phyloP scores from a whole-genome alignment of 2,113 vertebrate genomes.

The Ahaetulla prasina region DNA sequence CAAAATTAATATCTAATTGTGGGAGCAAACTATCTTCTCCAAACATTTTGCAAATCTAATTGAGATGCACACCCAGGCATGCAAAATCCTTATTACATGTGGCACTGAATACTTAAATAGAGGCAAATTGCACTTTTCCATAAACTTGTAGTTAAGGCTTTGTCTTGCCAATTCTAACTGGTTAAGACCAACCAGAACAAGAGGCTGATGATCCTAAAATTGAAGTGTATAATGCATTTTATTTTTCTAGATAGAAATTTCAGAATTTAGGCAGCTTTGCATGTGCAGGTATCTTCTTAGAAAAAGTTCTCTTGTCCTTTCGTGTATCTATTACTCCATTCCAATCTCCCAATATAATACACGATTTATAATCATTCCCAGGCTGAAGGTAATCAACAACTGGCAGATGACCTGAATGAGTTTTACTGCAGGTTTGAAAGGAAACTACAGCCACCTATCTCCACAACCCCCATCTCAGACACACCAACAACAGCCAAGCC shows the following conservation, averaged over 20 bases:
- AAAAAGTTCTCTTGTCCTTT: no score
- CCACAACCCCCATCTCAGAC: no score
- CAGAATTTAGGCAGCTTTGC: no score
- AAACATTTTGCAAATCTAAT: slow-evolving; percentile 5
- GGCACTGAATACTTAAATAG: slow-evolving; percentile 12
- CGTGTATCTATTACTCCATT: no score
- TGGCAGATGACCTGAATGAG: no score
- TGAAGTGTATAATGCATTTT: background rate
- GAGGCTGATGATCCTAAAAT: background rate
- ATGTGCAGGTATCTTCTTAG: no score
- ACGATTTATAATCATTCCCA: no score
- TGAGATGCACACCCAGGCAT: background rate
- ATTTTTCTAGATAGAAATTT: background rate
- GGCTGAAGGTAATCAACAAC: no score
- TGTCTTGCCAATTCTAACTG: background rate
- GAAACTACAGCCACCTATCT: no score
- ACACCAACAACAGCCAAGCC: no score
- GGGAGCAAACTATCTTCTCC: background rate
- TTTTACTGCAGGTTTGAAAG: no score
- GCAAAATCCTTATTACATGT: background rate
- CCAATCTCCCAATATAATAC: no score
- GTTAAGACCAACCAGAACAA: background rate
- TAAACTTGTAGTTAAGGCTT: slow-evolving; percentile 7
- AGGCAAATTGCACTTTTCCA: slow-evolving; percentile 11
- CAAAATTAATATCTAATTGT: background rate